These are phyloP conservation scores for Heliangelus exortis DNA, from an alignment of 2,797 vertebrate genomes.

Conservation along the genomic window DNA sequence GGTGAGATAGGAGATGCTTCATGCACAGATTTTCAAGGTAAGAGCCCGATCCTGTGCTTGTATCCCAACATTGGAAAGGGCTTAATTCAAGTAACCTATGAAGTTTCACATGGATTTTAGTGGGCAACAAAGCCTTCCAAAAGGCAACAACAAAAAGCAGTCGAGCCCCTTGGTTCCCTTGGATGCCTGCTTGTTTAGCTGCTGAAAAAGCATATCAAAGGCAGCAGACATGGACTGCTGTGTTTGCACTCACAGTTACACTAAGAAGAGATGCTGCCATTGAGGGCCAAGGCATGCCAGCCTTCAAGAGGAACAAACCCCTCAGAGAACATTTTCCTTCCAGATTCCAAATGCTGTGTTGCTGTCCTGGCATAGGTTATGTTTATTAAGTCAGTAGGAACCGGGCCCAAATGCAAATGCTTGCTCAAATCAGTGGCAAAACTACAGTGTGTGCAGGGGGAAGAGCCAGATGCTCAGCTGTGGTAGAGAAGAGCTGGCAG, in stretches of 20 bases:
- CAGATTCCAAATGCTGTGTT: neutral
- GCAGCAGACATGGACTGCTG: neutral
- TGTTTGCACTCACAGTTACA: neutral
- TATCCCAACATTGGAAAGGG: neutral
- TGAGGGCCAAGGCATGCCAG: fast-evolving
- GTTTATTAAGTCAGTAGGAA: neutral
- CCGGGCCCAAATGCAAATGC: fast-evolving
- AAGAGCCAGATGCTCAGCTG: neutral
- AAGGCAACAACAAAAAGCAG: neutral
- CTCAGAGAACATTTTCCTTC: neutral
- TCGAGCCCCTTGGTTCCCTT: neutral
- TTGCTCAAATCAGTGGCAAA: neutral
- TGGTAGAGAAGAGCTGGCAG: neutral
- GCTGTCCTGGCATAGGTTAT: neutral
- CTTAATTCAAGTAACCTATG: neutral
- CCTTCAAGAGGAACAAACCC: neutral
- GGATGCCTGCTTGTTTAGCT: neutral
- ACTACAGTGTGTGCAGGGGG: neutral
- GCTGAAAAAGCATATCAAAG: neutral
- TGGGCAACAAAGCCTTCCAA: neutral
- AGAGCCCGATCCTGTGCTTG: neutral
- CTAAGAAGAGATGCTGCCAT: neutral
- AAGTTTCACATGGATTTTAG: neutral
- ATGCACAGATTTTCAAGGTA: neutral
- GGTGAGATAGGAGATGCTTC: neutral